Evolutionary conservation across 2,888 invertebrate genomes (phyloP), one percentile per base, ranked within the genome.

Genomic region (Perizoma flavofasciatum): DNA sequence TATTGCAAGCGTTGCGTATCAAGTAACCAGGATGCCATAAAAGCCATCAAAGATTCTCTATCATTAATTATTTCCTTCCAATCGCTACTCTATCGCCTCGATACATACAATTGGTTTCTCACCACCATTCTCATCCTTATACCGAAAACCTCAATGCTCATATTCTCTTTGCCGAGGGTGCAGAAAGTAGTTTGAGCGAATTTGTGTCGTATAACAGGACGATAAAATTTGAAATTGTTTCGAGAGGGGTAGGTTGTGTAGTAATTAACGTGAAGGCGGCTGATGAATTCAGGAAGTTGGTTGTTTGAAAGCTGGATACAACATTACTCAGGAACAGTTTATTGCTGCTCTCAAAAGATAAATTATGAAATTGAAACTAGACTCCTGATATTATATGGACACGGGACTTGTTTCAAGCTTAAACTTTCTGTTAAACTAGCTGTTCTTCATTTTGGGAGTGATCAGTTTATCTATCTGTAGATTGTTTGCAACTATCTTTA

Each of bases 1-100:
- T 50, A 50, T 47, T 47, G 57, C 50, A 35, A 57, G 35, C 46
- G 57, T 47, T 35, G 57, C 57, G 51, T 51, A 57, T 46, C 53
- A 39, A 53, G 39, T 32, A 39, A 9, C 53, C 45, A 39, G 35
- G 22, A 37, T 53, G 37, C 45, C 45, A 56, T 56, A 56, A 53
- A 52, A 61, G 49, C 56, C 53, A 56, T 56, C 49, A 56, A 56
- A 61, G 52, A 56, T 47, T 53, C 51, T 49, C 45, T 56, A 61
- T 61, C 64, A 64, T 66, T 62, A 55, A 64, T 66, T 61, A 66
- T 64, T 53, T 59, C 50, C 59, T 55, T 57, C 53, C 60, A 53
- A 56, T 49, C 52, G 40, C 55, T 43, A 44, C 45, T 51, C 49
- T 59, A 64, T 48, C 55, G 52, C 49, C 56, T 55, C 49, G 43